These are phyloP conservation scores for Melanophora roralis DNA, from an alignment of 2,888 invertebrate species.

Conservation along the genomic window DNA sequence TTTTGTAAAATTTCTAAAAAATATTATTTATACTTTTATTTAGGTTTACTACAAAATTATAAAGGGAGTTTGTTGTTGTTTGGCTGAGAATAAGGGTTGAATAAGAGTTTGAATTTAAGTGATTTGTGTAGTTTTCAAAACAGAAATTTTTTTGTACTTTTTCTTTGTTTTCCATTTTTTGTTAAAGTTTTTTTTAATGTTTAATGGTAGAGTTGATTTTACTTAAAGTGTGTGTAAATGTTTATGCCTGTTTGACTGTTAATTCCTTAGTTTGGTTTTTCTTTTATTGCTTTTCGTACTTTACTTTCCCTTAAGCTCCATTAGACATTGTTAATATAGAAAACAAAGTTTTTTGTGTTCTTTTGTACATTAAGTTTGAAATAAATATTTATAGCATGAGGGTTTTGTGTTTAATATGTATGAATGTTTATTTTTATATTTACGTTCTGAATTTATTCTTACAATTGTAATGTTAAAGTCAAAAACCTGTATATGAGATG, in stretches of 20 bases:
- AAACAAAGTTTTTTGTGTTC: not conserved
- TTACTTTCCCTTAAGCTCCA: not conserved
- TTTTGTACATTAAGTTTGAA: no score
- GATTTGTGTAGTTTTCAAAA: constrained; percentile 24
- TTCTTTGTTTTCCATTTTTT: not conserved
- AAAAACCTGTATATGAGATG: no score
- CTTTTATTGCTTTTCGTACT: not conserved
- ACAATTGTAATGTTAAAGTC: no score
- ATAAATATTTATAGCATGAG: not conserved
- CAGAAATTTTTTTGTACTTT: not conserved
- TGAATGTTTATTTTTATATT: not conserved
- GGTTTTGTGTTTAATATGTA: not conserved
- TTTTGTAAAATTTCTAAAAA: no score
- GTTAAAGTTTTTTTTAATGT: constrained; percentile 8
- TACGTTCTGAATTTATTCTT: no score
- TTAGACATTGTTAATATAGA: not conserved
- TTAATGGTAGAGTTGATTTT: constrained; percentile 1
- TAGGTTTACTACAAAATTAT: not conserved
- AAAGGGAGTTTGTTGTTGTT: not conserved
- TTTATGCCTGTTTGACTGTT: not conserved
- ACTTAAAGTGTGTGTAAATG: not conserved
- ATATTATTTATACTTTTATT: not conserved
- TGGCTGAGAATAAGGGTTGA: not conserved
- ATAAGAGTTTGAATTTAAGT: not conserved
- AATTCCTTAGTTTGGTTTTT: not conserved